Conservation (phyloP, 2,797 vertebrate species). For the Pristis pectinata region DNA sequence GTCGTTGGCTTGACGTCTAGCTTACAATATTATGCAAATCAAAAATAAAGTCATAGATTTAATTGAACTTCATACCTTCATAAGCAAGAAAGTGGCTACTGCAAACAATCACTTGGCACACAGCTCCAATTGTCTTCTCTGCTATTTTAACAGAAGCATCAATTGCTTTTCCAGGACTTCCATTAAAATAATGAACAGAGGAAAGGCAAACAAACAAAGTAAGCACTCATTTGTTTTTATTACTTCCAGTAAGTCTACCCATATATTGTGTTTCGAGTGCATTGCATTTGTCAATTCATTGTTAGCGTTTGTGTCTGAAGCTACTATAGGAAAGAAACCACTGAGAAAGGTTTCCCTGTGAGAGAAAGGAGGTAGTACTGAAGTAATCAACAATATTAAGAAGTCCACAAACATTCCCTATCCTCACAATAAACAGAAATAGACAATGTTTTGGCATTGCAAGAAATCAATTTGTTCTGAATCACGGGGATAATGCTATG, state of each 20-base stretch:
- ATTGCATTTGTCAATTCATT: neutral
- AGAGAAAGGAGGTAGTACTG: neutral
- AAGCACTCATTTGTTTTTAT: neutral
- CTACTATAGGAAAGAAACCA: neutral
- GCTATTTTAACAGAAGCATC: neutral
- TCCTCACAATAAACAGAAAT: neutral
- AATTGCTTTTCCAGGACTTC: neutral
- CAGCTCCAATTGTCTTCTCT: neutral
- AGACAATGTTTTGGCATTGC: neutral
- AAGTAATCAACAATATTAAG: neutral
- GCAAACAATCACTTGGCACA: neutral
- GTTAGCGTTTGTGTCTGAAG: neutral
- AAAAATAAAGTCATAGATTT: neutral
- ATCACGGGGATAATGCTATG: neutral
- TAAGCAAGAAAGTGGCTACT: neutral
- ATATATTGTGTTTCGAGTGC: neutral
- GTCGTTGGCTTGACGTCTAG: too few species aligned
- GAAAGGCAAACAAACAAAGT: neutral
- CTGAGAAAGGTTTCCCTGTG: neutral
- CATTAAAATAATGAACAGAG: constrained; percentile 10
- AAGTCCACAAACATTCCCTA: neutral
- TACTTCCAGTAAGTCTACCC: neutral
- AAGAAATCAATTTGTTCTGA: constrained; percentile 23
- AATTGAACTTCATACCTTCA: neutral
- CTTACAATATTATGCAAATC: neutral